Evolutionary conservation across 2,888 invertebrate species (phyloP), one percentile per base, ranked within the genome.

Genomic region (Polia nebulosa): DNA sequence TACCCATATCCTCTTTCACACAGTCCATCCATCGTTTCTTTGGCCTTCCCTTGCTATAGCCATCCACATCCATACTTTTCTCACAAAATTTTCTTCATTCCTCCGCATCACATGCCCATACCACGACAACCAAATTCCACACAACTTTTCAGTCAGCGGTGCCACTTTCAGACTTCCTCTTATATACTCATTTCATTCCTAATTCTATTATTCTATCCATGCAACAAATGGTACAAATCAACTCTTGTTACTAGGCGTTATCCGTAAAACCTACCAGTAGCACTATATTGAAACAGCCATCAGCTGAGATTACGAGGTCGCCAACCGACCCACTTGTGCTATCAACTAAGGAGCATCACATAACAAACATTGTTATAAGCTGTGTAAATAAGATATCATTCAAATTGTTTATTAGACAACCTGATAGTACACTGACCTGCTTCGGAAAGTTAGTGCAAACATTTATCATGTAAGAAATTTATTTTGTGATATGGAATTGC

Each of bases 301-400:
- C 88, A 87, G 87, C 87, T 86, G 87, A 84, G 88, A 85, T 85
- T 82, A 81, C 74, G 85, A 81, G 89, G 88, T 88, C 86, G 81
- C 73, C 81, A 84, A 84, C 82, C 86, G 89, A 73, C 85, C 86
- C 81, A 88, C 73, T 76, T 83, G 62, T 34, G 60, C 56, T 80
- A 80, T 82, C 80, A 65, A 62, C 64, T 65, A 63, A 65, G 51
- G 69, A 81, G 60, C 56, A 47, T 34, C 39, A 17, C 51, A 60
- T 22, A 64, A 64, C 66, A 78, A 75, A 78, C 57, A 75, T 70
- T 69, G 58, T 69, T 59, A 52, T 78, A 69, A 69, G 74, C 59
- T 76, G 44, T 59, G 44, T 56, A 59, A 59, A 45, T 47, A 63
- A 68, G 80, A 76, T 80, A 78, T 55, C 61, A 57, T 66, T 69